Evolutionary conservation across 2,888 invertebrate genomes (phyloP).

Genomic region (Pseudanteris insignis): DNA sequence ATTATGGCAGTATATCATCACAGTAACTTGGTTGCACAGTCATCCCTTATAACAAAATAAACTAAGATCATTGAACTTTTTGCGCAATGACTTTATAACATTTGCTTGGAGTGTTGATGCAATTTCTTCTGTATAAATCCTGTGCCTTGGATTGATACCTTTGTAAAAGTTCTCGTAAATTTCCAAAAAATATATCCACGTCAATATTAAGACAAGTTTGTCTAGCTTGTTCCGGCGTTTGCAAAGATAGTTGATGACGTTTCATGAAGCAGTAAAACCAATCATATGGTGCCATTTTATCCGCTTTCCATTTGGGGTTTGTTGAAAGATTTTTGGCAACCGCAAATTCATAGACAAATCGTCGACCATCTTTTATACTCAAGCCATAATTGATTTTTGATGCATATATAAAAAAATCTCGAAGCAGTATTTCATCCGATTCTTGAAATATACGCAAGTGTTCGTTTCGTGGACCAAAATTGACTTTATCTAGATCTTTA

Average conservation of each 20-base stretch:
- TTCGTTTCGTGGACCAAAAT: conserved; percentile 15
- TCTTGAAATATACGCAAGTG: conserved; percentile 22
- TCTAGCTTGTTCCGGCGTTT: conserved; percentile 12
- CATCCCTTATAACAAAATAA: too few species aligned
- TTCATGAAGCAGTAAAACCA: conserved; percentile 40
- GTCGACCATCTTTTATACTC: conserved; percentile 35
- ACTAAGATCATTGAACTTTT: too few species aligned
- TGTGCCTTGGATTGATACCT: conserved; percentile 28
- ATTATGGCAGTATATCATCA: too few species aligned
- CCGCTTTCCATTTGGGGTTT: conserved; percentile 18
- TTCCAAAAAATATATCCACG: conserved; percentile 16
- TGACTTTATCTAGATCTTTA: conserved; percentile 17
- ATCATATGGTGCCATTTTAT: conserved; percentile 30
- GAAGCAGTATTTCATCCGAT: conserved; percentile 21
- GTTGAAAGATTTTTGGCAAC: conserved; percentile 12
- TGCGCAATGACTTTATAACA: conserved; percentile 27
- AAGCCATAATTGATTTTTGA: conserved; percentile 23
- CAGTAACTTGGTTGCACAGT: too few species aligned
- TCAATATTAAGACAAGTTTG: conserved; percentile 2
- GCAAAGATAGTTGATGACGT: conserved; percentile 18
- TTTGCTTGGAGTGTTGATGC: conserved; percentile 1
- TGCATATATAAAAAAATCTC: conserved; percentile 29
- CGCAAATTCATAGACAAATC: conserved; percentile 36
- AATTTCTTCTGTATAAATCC: conserved; percentile 10
- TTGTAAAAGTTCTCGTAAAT: conserved; percentile 14